Evolutionary conservation across 2,113 vertebrate species (phyloP).

Genomic region (Ahaetulla prasina): DNA sequence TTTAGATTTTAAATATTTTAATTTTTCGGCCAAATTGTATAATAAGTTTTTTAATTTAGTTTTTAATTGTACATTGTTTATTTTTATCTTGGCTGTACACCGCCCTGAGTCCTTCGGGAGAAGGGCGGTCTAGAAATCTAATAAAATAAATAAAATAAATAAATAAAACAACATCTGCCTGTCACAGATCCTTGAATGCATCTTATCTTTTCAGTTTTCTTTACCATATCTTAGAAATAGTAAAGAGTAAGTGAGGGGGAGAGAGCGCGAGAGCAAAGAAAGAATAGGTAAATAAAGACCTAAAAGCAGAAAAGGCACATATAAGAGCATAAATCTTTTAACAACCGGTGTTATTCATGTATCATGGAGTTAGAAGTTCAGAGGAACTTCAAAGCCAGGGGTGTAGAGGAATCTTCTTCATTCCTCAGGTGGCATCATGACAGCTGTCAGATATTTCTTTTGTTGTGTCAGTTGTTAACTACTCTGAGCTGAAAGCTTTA

Average conservation of each 20-base stretch:
- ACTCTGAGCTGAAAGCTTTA: slow-evolving; percentile 17
- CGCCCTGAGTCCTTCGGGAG: no score
- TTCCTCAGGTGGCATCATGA: slow-evolving; percentile 26
- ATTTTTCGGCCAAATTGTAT: no score
- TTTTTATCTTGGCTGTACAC: no score
- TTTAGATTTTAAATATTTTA: no score
- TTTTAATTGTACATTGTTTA: no score
- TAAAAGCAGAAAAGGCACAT: neutral
- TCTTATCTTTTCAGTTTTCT: neutral
- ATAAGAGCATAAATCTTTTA: neutral
- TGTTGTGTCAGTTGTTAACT: slow-evolving; percentile 48
- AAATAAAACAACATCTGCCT: no score
- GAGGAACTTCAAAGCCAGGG: slow-evolving; percentile 39
- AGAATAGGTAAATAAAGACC: neutral
- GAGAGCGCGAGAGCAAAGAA: neutral
- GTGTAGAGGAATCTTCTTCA: slow-evolving; percentile 12
- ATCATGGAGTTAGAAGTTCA: slow-evolving; percentile 24
- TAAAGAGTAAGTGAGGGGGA: neutral
- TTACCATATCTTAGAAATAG: neutral
- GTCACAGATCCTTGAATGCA: neutral
- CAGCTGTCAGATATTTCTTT: slow-evolving; percentile 37
- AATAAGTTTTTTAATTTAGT: no score
- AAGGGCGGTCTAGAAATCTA: no score
- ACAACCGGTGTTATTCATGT: slow-evolving; percentile 9
- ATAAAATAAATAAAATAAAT: no score